Percentiles rank a stretch among this genome's conserved stretches.
These are phyloP conservation scores for Dipodomys spectabilis DNA, from an alignment of 2,113 vertebrate genomes.

Conservation along the genomic window DNA sequence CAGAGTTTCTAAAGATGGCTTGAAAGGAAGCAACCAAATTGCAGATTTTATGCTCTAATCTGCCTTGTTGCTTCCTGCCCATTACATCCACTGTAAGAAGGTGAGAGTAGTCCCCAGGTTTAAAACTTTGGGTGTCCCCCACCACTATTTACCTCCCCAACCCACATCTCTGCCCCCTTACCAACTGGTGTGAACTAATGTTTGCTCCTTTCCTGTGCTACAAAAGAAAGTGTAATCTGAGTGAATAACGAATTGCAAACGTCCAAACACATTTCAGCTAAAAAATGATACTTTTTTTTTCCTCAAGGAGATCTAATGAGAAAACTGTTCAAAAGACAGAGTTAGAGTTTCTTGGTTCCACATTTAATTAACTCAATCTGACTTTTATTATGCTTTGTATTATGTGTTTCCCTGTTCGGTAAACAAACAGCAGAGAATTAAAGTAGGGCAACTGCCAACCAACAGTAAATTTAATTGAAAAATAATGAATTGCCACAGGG, in stretches of 20 bases:
- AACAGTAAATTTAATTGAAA: slow-evolving; percentile 89
- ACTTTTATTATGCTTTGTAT: slow-evolving; percentile 87
- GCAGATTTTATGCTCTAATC: neutral
- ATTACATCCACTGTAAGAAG: neutral
- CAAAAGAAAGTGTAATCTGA: slow-evolving; percentile 59
- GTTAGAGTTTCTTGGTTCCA: slow-evolving; percentile 83
- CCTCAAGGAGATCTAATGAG: slow-evolving; percentile 80
- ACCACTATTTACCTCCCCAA: neutral
- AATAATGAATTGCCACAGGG: slow-evolving; percentile 88
- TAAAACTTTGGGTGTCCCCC: neutral
- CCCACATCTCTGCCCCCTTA: neutral
- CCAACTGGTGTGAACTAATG: neutral
- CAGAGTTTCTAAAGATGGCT: slow-evolving; percentile 53
- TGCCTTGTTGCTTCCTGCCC: neutral
- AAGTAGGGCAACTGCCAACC: slow-evolving; percentile 86
- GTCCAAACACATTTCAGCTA: slow-evolving; percentile 83
- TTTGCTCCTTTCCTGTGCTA: neutral
- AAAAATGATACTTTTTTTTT: slow-evolving; percentile 80
- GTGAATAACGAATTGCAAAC: slow-evolving; percentile 77
- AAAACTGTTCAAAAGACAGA: slow-evolving; percentile 83
- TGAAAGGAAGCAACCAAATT: slow-evolving; percentile 26
- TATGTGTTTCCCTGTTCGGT: slow-evolving; percentile 84
- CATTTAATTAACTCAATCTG: slow-evolving; percentile 89
- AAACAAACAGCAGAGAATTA: slow-evolving; percentile 89
- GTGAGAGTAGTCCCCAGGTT: neutral